phyloP scores from a whole-genome alignment of 1,140 invertebrate species.

The Leptopilina clavipes region DNA sequence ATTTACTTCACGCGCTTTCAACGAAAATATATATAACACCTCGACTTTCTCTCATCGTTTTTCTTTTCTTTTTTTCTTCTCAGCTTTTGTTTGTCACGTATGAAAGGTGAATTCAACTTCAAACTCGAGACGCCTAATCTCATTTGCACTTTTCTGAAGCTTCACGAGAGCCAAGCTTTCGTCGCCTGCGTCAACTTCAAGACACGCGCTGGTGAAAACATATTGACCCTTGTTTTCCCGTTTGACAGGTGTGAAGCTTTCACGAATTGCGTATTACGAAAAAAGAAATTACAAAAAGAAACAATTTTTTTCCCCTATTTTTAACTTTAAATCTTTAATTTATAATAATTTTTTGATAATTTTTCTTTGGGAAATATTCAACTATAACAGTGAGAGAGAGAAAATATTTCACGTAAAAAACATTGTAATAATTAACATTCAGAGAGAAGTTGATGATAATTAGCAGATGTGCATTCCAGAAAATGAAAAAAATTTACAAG shows the following conservation, averaged over 20 bases:
- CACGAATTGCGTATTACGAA: not conserved
- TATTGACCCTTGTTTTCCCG: constrained; percentile 8
- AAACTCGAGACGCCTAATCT: constrained; percentile 49
- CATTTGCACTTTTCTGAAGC: constrained; percentile 59
- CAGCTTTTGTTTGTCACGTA: constrained; percentile 31
- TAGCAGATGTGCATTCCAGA: not conserved
- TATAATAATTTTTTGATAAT: too few species aligned
- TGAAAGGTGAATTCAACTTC: constrained; percentile 27
- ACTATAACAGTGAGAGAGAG: too few species aligned
- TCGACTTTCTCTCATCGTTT: not conserved
- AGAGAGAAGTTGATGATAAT: too few species aligned
- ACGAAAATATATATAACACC: not conserved
- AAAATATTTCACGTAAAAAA: too few species aligned
- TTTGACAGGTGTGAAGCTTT: not conserved
- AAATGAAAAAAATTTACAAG: not conserved
- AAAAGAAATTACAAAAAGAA: not conserved
- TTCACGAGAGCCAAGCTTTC: constrained; percentile 44
- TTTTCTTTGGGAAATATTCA: too few species aligned
- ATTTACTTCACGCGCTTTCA: constrained; percentile 3
- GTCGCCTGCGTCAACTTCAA: constrained; percentile 17
- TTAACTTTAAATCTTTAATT: too few species aligned
- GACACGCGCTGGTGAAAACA: constrained; percentile 14
- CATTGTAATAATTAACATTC: not conserved
- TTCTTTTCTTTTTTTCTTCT: not conserved
- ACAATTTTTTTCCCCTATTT: not conserved